Conservation (phyloP, 2,888 invertebrate genomes). For the Callosobruchus maculatus region DNA sequence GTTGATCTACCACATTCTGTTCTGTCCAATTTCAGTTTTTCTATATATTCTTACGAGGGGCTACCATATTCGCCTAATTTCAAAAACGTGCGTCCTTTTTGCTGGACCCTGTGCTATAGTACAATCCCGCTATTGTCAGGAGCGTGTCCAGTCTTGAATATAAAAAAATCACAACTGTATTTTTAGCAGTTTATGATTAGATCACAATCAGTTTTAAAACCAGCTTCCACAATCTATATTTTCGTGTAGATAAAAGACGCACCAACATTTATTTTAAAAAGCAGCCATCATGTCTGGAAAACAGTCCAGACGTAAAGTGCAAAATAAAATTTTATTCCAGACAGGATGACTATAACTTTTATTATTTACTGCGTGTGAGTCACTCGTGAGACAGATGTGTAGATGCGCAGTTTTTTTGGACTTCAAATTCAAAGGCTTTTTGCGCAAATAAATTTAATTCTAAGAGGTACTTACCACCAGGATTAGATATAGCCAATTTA, state of each 20-base stretch:
- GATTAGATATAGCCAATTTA: background rate
- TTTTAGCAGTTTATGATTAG: background rate
- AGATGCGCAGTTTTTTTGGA: background rate
- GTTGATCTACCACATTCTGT: no score
- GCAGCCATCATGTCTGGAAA: background rate
- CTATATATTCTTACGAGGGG: no score
- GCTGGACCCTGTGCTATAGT: no score
- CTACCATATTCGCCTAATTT: no score
- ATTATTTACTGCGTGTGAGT: background rate
- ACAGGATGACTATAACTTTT: background rate
- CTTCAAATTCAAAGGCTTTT: no score
- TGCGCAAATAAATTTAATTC: no score
- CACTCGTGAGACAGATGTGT: background rate
- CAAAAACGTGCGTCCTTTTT: no score
- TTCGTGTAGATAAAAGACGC: background rate
- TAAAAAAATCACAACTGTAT: no score
- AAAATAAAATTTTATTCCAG: background rate
- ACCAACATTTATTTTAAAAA: background rate
- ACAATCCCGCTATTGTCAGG: no score
- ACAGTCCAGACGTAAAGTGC: background rate
- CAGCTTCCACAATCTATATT: background rate
- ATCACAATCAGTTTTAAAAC: background rate
- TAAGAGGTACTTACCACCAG: no score
- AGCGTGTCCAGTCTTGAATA: no score
- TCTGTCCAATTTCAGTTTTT: no score